Percentiles rank a stretch among this genome's conserved stretches.
Evolutionary conservation across 2,888 invertebrate species (phyloP).

Genomic region (Odontomyia ornata): DNA sequence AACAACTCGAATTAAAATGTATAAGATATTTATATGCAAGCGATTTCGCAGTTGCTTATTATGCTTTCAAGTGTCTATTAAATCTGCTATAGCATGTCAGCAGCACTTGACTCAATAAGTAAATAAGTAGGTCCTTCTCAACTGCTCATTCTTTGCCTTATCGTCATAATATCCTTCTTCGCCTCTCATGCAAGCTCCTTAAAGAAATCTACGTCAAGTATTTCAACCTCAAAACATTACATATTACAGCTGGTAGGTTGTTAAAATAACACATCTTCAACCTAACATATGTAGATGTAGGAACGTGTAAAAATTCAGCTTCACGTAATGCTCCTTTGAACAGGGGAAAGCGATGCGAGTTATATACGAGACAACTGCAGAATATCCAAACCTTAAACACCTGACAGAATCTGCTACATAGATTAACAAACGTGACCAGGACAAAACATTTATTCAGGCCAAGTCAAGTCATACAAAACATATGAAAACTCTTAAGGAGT

Average conservation of each 20-base stretch:
- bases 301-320: not conserved
- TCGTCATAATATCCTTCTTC: not conserved
- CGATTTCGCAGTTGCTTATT: not conserved
- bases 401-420: not conserved
- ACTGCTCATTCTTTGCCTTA: not conserved
- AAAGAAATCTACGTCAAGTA: not conserved
- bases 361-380: not conserved
- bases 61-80: not conserved
- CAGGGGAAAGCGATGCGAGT: slow-evolving; percentile 5
- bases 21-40: not conserved
- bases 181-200: not conserved
- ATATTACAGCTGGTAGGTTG: slow-evolving; percentile 11
- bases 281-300: not conserved
- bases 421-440: slow-evolving; percentile 19
- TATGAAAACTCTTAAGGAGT: slow-evolving; percentile 31
- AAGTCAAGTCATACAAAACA: slow-evolving; percentile 17
- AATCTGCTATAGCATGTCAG: not conserved
- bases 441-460: not conserved
- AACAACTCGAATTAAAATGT: not conserved
- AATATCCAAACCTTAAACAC: slow-evolving; percentile 2
- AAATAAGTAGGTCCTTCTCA: not conserved
- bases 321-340: not conserved
- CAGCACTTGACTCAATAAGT: slow-evolving; percentile 4
- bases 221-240: not conserved
- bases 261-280: slow-evolving; percentile 6